Percentiles rank a stretch among this genome's conserved stretches.
Evolutionary conservation across 2,113 vertebrate genomes (phyloP).

Genomic region (Herpetotheres cachinnans): DNA sequence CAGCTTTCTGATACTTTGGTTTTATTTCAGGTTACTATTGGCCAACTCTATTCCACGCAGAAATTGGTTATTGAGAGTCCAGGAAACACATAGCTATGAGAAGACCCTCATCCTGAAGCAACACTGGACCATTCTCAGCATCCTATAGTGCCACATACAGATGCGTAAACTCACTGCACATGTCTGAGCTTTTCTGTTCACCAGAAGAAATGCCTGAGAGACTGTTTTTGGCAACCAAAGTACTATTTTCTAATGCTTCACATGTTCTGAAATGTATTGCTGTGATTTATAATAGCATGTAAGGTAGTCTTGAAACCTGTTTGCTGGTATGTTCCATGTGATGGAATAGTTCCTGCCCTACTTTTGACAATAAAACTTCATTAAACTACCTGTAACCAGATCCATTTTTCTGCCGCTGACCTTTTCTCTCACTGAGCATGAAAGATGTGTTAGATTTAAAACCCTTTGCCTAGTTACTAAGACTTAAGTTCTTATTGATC

Average conservation of each 20-base stretch:
- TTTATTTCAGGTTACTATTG: conserved; percentile 78
- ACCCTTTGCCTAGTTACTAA: neutral
- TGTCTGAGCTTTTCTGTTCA: conserved; percentile 19
- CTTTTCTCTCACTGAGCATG: neutral
- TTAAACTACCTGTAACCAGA: neutral
- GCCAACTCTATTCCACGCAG: conserved; percentile 76
- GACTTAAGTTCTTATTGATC: neutral
- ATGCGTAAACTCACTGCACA: neutral
- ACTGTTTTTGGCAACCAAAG: conserved; percentile 27
- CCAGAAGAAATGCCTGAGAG: conserved; percentile 16
- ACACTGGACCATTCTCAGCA: conserved; percentile 42
- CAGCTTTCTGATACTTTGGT: conserved; percentile 19
- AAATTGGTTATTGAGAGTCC: conserved; percentile 79
- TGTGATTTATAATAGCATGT: neutral
- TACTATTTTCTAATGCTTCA: neutral
- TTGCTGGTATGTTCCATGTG: neutral
- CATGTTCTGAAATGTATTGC: neutral
- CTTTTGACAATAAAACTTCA: conserved; percentile 64
- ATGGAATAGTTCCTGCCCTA: neutral
- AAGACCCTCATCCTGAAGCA: neutral
- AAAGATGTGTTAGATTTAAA: neutral
- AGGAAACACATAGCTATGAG: conserved; percentile 47
- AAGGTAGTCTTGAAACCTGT: neutral
- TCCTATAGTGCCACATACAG: conserved; percentile 27
- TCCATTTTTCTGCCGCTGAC: neutral